A percentile compares a stretch with the other conserved stretches of the same genome.
phyloP scores from a whole-genome alignment of 2,113 vertebrate genomes.

The Nerophis ophidion region DNA sequence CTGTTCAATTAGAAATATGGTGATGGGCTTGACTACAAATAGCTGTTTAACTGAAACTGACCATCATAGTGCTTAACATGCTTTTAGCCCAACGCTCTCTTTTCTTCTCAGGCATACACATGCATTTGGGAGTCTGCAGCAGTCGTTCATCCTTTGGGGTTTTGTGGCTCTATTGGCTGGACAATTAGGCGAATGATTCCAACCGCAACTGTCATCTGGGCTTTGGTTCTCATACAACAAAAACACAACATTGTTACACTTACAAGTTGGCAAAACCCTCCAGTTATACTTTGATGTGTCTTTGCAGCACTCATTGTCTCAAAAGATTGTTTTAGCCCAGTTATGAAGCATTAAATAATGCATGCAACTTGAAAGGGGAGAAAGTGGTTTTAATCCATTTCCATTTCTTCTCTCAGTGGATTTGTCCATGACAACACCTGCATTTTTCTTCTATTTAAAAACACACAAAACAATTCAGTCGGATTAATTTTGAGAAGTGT shows the following conservation, averaged over 20 bases:
- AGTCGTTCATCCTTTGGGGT: slow-evolving; percentile 19
- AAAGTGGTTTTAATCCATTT: slow-evolving; percentile 12
- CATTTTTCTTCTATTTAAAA: too few relatives aligned
- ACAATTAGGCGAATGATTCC: slow-evolving; percentile 29
- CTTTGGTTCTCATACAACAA: slow-evolving; percentile 23
- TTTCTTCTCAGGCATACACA: slow-evolving; percentile 4
- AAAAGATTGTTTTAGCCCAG: slow-evolving; percentile 10
- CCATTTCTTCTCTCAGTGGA: slow-evolving; percentile 19
- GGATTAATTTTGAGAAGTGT: too few relatives aligned
- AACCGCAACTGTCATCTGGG: slow-evolving; percentile 21
- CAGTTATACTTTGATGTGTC: slow-evolving; percentile 28
- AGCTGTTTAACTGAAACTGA: slow-evolving; percentile 51
- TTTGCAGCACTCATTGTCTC: slow-evolving; percentile 14
- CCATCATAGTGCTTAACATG: slow-evolving; percentile 45
- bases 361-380: slow-evolving; percentile 12
- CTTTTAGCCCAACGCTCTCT: slow-evolving; percentile 31
- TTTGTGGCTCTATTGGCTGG: slow-evolving; percentile 33
- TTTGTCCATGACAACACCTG: neutral
- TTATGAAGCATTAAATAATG: slow-evolving; percentile 9
- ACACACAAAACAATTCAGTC: too few relatives aligned
- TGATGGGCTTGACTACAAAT: slow-evolving; percentile 32
- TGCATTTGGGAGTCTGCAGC: neutral
- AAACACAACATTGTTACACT: slow-evolving; percentile 11
- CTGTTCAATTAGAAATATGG: slow-evolving; percentile 45
- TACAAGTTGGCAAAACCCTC: slow-evolving; percentile 27